A percentile compares a stretch with the other conserved stretches of the same genome.
These are phyloP conservation scores for Loris lydekkerianus DNA, from an alignment of 2,797 vertebrate genomes.

Conservation along the genomic window DNA sequence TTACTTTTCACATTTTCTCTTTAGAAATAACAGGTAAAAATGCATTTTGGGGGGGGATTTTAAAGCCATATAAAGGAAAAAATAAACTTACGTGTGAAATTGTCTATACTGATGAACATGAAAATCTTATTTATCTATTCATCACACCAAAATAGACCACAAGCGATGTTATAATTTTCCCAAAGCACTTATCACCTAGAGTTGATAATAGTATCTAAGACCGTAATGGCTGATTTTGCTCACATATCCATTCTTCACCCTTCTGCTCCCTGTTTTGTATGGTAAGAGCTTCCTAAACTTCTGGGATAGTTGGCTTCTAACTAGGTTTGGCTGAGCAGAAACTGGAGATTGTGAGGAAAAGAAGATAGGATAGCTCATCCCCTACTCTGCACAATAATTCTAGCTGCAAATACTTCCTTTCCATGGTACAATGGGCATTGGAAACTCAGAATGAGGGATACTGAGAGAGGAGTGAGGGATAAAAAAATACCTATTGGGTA, in stretches of 20 bases:
- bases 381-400: not conserved
- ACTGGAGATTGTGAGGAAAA: not conserved
- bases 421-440: too few species aligned
- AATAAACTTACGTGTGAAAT: not conserved
- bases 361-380: not conserved
- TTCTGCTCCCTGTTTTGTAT: not conserved
- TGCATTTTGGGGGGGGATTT: not conserved
- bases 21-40: not conserved
- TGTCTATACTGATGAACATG: not conserved
- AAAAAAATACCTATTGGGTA: too few species aligned
- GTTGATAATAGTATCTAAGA: too few species aligned
- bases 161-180: not conserved
- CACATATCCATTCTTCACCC: not conserved
- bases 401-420: not conserved
- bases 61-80: conserved; percentile 16
- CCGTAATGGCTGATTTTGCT: not conserved
- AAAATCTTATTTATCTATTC: not conserved
- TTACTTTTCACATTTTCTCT: not conserved
- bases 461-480: too few species aligned
- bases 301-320: not conserved
- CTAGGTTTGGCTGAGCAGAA: not conserved
- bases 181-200: not conserved
- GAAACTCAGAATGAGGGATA: too few species aligned
- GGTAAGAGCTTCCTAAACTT: too few species aligned
- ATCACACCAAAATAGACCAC: not conserved